Conservation (phyloP, 2,888 invertebrate genomes). For the Apodemia zela region DNA sequence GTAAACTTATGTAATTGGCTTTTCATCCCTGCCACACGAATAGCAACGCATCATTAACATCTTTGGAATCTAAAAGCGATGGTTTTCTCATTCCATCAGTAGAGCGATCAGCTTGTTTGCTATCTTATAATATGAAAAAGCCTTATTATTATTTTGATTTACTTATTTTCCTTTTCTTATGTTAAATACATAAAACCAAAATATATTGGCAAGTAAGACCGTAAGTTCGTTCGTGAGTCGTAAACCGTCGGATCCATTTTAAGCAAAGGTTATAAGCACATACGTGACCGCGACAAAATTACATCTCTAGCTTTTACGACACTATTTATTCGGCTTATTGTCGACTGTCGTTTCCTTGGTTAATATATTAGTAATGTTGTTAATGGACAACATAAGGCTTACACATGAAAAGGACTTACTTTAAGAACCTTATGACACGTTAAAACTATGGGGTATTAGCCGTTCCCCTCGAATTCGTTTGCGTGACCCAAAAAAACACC, state of each 20-base stretch:
- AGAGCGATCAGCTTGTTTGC: too few relatives aligned
- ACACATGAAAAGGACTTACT: neutral
- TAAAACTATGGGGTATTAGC: neutral
- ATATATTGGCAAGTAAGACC: neutral
- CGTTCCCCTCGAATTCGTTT: too few relatives aligned
- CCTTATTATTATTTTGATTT: neutral
- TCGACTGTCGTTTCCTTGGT: neutral
- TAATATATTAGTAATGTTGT: conserved; percentile 1
- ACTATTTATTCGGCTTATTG: conserved; percentile 4
- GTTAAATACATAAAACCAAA: neutral
- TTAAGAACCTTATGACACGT: neutral
- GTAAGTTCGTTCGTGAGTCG: neutral
- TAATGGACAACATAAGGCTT: neutral
- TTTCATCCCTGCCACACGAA: too few relatives aligned
- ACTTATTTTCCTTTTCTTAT: neutral
- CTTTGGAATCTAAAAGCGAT: too few relatives aligned
- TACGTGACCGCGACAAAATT: conserved; percentile 5
- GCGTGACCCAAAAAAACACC: neutral
- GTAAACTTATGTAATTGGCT: too few relatives aligned
- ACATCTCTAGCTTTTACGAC: conserved; percentile 3
- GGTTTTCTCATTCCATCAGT: too few relatives aligned
- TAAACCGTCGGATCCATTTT: conserved; percentile 9
- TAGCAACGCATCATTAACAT: too few relatives aligned
- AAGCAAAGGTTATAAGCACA: conserved; percentile 2
- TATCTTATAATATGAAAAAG: too few relatives aligned